phyloP scores from a whole-genome alignment of 1,140 invertebrate genomes.

The Lasioglossum baleicum region DNA sequence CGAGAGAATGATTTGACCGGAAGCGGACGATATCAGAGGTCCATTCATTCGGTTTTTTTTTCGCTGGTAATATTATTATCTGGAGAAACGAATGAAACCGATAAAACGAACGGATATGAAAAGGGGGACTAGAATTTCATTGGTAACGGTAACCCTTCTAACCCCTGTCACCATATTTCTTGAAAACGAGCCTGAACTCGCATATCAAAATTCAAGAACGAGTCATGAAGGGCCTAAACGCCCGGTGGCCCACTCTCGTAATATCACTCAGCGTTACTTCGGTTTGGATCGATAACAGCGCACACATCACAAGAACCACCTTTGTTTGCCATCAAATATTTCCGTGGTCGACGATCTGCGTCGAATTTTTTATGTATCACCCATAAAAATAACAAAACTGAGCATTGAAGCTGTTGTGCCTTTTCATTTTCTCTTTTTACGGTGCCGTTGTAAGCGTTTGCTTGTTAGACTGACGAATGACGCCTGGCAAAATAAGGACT shows the following conservation, averaged over 20 bases:
- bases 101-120: conserved; percentile 19
- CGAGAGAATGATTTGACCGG: background rate
- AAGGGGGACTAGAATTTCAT: conserved; percentile 11
- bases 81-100: background rate
- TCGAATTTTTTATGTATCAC: background rate
- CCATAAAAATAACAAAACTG: background rate
- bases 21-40: background rate
- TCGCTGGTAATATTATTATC: conserved; percentile 3
- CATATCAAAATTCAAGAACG: conserved; percentile 46
- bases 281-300: conserved; percentile 30
- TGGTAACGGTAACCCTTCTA: conserved; percentile 26
- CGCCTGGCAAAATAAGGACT: too few relatives aligned
- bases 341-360: background rate
- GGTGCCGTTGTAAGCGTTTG: too few relatives aligned
- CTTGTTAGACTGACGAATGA: too few relatives aligned
- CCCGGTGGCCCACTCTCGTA: conserved; percentile 21
- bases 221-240: conserved; percentile 49
- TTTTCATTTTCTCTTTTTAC: too few relatives aligned
- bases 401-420: too few relatives aligned
- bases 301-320: conserved; percentile 41
- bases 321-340: conserved; percentile 24
- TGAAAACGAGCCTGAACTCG: conserved; percentile 38
- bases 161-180: conserved; percentile 58
- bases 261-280: conserved; percentile 48
- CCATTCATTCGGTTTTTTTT: background rate